These are phyloP conservation scores for Cinara cedri DNA, from an alignment of 2,888 invertebrate genomes.

Conservation along the genomic window DNA sequence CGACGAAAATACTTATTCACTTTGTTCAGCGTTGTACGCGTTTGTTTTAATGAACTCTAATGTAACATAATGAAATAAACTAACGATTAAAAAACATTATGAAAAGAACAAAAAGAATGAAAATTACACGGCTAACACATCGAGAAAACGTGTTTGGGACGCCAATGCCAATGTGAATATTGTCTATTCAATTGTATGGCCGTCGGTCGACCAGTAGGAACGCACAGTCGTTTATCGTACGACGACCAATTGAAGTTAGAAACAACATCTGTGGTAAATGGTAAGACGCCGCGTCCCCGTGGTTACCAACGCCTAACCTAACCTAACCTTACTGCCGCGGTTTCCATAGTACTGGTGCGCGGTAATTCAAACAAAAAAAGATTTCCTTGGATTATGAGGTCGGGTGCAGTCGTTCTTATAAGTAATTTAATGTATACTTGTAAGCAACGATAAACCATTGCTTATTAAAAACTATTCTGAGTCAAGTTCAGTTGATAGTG, in stretches of 20 bases:
- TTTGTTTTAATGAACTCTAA: not conserved
- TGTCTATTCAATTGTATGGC: not conserved
- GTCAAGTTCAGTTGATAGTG: too few species aligned
- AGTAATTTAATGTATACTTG: too few species aligned
- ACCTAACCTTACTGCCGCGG: too few species aligned
- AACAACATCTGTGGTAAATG: not conserved
- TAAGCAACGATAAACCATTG: too few species aligned
- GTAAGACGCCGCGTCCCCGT: conserved; percentile 15
- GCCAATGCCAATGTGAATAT: not conserved
- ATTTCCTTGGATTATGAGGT: too few species aligned
- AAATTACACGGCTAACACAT: not conserved
- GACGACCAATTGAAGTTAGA: not conserved
- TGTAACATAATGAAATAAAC: not conserved
- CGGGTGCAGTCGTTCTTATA: too few species aligned
- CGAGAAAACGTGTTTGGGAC: conserved; percentile 38
- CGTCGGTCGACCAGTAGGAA: not conserved
- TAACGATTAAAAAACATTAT: not conserved
- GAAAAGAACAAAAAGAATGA: not conserved
- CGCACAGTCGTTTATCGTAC: not conserved
- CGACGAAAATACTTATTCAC: not conserved
- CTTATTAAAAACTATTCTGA: too few species aligned
- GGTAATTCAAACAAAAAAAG: not conserved
- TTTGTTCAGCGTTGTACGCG: not conserved
- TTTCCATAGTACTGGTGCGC: not conserved
- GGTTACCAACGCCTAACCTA: not conserved